Conservation (phyloP, 2,888 invertebrate species). For the Lutraria lutraria region DNA sequence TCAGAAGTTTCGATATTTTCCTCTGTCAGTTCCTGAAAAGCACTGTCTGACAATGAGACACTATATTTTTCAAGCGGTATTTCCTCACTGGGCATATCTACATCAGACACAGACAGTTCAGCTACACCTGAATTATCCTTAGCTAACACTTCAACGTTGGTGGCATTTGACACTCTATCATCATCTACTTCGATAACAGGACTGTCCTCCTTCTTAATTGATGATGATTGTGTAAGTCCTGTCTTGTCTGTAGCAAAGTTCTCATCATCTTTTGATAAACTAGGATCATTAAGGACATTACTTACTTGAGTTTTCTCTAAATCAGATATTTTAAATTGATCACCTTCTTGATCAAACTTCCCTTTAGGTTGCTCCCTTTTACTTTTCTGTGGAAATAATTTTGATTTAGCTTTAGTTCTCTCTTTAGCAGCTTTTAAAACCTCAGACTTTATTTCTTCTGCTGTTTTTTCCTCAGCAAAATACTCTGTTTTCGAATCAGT, state of each 20-base stretch:
- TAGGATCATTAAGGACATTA: not conserved
- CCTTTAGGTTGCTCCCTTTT: slow-evolving; percentile 21
- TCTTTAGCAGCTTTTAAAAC: slow-evolving; percentile 70
- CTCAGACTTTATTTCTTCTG: slow-evolving; percentile 69
- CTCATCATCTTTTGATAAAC: not conserved
- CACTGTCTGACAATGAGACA: slow-evolving; percentile 29
- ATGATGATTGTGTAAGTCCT: not conserved
- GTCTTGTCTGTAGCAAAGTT: not conserved
- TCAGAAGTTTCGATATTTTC: slow-evolving; percentile 23
- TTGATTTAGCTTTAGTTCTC: slow-evolving; percentile 66
- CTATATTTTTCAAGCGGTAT: not conserved
- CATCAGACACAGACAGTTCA: not conserved
- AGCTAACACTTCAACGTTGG: not conserved
- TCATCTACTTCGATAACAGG: not conserved
- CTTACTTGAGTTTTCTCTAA: too few relatives aligned
- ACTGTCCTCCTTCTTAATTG: not conserved
- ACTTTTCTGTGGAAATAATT: slow-evolving; percentile 60
- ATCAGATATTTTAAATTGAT: not conserved
- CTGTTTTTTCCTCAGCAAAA: slow-evolving; percentile 57
- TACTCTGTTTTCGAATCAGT: slow-evolving; percentile 46
- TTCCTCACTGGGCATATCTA: not conserved
- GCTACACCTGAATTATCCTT: not conserved
- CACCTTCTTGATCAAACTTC: too few relatives aligned
- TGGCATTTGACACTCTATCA: not conserved
- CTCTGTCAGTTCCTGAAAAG: slow-evolving; percentile 53